phyloP scores from a whole-genome alignment of 2,888 invertebrate genomes.

The Zelleria hepariella region DNA sequence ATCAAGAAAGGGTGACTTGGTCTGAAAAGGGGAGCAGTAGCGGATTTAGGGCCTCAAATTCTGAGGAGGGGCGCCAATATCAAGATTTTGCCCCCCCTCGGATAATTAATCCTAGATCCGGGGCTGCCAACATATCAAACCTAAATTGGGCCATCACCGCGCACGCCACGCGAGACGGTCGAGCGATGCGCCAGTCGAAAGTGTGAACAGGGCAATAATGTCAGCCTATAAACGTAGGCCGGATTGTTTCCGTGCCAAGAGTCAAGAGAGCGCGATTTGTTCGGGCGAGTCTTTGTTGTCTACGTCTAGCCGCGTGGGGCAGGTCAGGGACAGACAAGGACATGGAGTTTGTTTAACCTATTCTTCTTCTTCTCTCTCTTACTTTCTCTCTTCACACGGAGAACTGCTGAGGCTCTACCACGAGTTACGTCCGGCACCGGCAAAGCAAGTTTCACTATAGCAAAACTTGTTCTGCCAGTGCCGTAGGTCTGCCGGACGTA shows the following conservation, averaged over 20 bases:
- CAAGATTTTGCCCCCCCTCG: no score
- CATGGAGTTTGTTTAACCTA: background rate
- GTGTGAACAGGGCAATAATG: conserved; percentile 1
- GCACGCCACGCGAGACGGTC: background rate
- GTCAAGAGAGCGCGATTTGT: background rate
- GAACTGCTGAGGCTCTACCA: no score
- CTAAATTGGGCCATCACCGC: background rate
- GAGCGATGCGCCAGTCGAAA: background rate
- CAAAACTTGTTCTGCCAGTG: no score
- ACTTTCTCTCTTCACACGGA: background rate
- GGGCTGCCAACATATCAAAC: background rate
- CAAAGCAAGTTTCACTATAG: no score
- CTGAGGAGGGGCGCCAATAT: no score
- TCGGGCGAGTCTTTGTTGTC: background rate
- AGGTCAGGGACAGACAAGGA: background rate
- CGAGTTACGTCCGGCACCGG: no score
- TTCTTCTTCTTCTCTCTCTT: background rate
- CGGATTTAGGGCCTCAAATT: no score
- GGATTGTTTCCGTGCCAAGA: conserved; percentile 1
- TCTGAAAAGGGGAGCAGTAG: no score
- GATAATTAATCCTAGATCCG: no score
- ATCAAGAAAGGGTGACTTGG: no score
- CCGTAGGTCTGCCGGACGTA: no score
- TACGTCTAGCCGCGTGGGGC: background rate
- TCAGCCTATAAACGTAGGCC: background rate